Evolutionary conservation across 2,113 vertebrate species (phyloP).

Genomic region (Tetrao urogallus): DNA sequence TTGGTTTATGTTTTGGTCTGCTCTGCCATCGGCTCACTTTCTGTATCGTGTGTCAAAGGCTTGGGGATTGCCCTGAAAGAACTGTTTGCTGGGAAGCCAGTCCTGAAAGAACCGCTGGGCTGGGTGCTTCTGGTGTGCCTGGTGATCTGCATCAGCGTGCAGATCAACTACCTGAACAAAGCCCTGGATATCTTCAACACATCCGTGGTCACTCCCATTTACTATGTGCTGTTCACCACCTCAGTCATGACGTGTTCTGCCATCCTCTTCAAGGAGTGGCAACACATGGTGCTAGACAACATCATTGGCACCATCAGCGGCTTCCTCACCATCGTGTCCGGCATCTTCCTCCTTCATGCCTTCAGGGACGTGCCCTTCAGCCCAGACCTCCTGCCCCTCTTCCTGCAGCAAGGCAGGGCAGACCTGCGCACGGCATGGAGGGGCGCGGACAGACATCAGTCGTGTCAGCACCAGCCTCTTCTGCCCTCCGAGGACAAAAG

Average conservation of each 20-base stretch:
- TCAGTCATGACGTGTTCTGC: constrained; percentile 85
- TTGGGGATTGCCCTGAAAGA: constrained; percentile 86
- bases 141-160: constrained; percentile 81
- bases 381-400: constrained; percentile 77
- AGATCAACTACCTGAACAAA: constrained; percentile 89
- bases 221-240: constrained; percentile 88
- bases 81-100: constrained; percentile 79
- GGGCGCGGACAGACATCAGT: background rate
- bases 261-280: constrained; percentile 89
- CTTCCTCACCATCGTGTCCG: constrained; percentile 84
- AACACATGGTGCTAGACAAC: constrained; percentile 78
- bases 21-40: constrained; percentile 85
- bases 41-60: constrained; percentile 85
- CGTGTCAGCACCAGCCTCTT: constrained; percentile 54
- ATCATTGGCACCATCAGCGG: constrained; percentile 81
- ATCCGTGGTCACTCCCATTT: constrained; percentile 82
- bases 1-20: constrained; percentile 87
- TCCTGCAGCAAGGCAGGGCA: constrained; percentile 66
- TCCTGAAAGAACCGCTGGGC: constrained; percentile 82
- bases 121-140: constrained; percentile 83
- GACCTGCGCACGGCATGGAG: background rate
- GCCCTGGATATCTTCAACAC: constrained; percentile 86
- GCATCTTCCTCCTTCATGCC: constrained; percentile 84
- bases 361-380: constrained; percentile 83
- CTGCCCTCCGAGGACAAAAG: constrained; percentile 46